Evolutionary conservation across 2,797 vertebrate species (phyloP), one percentile per base, ranked within the genome.

Genomic region (Ceryle rudis): DNA sequence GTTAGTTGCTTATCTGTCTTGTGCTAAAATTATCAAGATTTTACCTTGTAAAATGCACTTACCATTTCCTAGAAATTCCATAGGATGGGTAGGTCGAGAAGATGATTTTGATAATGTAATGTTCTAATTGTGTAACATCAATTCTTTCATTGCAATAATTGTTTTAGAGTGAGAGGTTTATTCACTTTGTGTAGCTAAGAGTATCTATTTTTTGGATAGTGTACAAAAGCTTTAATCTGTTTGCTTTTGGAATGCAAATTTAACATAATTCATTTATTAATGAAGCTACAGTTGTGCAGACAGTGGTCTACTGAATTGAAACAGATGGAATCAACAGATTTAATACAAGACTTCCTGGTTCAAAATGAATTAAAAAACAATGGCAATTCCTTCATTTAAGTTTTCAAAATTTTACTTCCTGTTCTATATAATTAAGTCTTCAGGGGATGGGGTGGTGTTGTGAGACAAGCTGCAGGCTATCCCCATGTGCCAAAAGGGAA

Each of bases 251-350:
- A 93, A 75, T 39, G 37, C 13, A 86, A 60, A 31, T 28, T n/a
- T n/a, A 81, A 69, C 20, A 69, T 47, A 47, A 80, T 81, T 86
- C 3, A 55, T 66, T 77, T 81, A 65, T 88, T 71, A 91, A 75
- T 46, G 78, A 86, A 86, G 46, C 10, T 69, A 62, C 13, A 13
- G 3, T 69, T 66, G 33, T 54, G 19, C 35, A 54, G 33, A 41
- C 28, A 78, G 20, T 9, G 4, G 10, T 74, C 23, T 15, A 17
- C 39, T 55, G 55, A 84, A 62, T 42, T 35, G 37, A 84, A 93
- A 61, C 25, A 75, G 42, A 88, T 81, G 57, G 66, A 92, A 79
- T 29, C 15, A 74, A 88, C 35, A 72, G 62, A 66, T 91, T 92
- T 84, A 81, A 57, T 71, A 51, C 60, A 88, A 60, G 39, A 20